Base-by-base conservation (phyloP, 92 coral and sea anemone genomes). In the Phymanthus crucifer region DNA sequence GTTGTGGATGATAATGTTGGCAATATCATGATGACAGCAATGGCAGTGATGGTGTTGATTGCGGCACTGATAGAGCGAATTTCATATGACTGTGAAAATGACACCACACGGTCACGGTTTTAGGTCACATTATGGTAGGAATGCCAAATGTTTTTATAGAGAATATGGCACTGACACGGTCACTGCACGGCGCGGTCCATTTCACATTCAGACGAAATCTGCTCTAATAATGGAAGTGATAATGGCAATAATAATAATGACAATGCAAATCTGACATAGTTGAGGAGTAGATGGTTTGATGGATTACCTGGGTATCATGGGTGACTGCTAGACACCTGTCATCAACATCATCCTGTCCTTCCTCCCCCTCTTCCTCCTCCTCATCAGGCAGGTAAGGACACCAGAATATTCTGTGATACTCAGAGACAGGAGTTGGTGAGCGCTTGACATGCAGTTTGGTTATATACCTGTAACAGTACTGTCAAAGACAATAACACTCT, bases 381-480 rank as follows among this genome's bases (percentile, higher is more conserved):
- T 85, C 88, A 64, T 94, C 98, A 18, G 89, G 91, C 54, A 96
- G 77, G 71, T 89, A 91, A 4, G 99, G 98, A 76, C 93, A 90
- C 99, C 99, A 96, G 23, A 91, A 77, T 14, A 96, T 74, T 32
- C 97, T 84, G 76, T 89, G 95, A 27, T 90, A 85, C 75, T 93
- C 92, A 19, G 93, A 89, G 2, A 84, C 46, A 1, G 83, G 70
- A 27, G 66, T 82, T 13, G 80, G 57, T 9, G 93, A 66, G 45
- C 94, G 88, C 76, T 93, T 90, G 69, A 96, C 89, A 65, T 84
- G 91, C 29, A 96, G 90, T 68, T 96, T 96, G 16, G 93, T 77
- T 3, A 73, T 71, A 76, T 96, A 91, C 45, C 99, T 95, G 37
- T 38, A 67, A 45, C 31, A 32, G 37, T 23, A 83, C 37, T 52